Evolutionary conservation across 2,113 vertebrate genomes (phyloP), one percentile per base, ranked within the genome.

Genomic region (Donacobius atricapilla): DNA sequence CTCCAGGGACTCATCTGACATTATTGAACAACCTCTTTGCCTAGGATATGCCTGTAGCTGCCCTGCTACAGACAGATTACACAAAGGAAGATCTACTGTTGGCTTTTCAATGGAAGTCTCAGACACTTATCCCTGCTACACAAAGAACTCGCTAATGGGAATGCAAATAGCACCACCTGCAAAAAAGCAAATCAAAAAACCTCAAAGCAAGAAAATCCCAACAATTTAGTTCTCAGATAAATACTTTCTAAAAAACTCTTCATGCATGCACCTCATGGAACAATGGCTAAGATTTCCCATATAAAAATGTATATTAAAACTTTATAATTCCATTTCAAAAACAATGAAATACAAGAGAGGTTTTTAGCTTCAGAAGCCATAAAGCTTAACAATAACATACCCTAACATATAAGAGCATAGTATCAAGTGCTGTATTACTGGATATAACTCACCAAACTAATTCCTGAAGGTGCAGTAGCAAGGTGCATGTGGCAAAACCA

Each of bases 1-100:
- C 98, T 97, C 98, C 51, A 39, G 97, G 96, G 98, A 98, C 92
- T 96, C 80, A 81, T 93, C 15, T 98, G 97, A 98, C 97, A 96
- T 97, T 97, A 97, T 2, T 86, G 93, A 97, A 93, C 93, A 97
- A 88, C 80, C 93, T 97, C 73, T 94, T 95, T 87, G 70, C 44
- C 72, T 89, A 56, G 83, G 70, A 96, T 95, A 50, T 95, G 93
- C 79, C 78, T 97, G 97, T 86, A 76, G 82, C 87, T 89, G 87
- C 44, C 87, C 77, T 84, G 66, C 86, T 86, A 44, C 53, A 97
- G 96, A 94, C 66, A 94, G 54, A 84, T 76, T 93, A 68, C 90
- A 97, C 87, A 97, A 97, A 97, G 90, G 87, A 95, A 91, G 61
- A 95, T 83, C 75, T 94, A 64, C 73, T 63, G 16, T 51, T 90